phyloP scores from a whole-genome alignment of 2,113 vertebrate genomes.

The Phyllopteryx taeniolatus region DNA sequence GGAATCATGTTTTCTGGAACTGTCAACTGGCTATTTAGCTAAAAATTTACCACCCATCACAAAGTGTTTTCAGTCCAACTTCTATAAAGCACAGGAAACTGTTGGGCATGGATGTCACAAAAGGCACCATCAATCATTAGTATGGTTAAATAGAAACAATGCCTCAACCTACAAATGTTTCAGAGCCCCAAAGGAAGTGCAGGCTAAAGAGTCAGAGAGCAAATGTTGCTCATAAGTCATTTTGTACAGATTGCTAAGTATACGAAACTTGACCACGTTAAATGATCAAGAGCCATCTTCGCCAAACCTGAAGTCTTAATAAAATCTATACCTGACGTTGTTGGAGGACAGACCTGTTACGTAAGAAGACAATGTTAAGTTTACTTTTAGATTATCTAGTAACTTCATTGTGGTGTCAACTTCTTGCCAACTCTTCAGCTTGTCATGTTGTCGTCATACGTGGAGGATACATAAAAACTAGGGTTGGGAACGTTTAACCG shows the following conservation, averaged over 20 bases:
- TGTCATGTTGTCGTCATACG: no score
- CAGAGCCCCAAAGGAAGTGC: not conserved
- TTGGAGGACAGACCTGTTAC: no score
- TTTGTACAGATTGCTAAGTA: no score
- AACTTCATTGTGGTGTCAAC: no score
- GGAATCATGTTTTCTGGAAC: conserved; percentile 4
- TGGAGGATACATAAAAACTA: no score
- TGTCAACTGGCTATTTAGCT: conserved; percentile 3
- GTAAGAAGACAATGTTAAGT: no score
- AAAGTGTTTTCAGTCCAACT: conserved; percentile 16
- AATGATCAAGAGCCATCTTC: no score
- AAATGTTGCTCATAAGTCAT: conserved; percentile 29
- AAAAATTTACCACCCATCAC: conserved; percentile 17
- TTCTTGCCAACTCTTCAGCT: no score
- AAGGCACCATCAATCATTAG: conserved; percentile 44
- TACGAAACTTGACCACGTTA: not conserved
- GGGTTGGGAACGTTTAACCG: no score
- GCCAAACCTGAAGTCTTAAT: no score
- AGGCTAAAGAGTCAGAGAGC: conserved; percentile 12
- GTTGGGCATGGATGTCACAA: conserved; percentile 13
- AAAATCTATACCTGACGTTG: no score
- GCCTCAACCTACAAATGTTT: conserved; percentile 1
- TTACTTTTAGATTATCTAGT: no score
- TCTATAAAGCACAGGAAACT: conserved; percentile 19
- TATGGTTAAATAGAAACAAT: conserved; percentile 18